Base-by-base conservation (phyloP, 2,888 invertebrate species). In the Dendrolimus houi region DNA sequence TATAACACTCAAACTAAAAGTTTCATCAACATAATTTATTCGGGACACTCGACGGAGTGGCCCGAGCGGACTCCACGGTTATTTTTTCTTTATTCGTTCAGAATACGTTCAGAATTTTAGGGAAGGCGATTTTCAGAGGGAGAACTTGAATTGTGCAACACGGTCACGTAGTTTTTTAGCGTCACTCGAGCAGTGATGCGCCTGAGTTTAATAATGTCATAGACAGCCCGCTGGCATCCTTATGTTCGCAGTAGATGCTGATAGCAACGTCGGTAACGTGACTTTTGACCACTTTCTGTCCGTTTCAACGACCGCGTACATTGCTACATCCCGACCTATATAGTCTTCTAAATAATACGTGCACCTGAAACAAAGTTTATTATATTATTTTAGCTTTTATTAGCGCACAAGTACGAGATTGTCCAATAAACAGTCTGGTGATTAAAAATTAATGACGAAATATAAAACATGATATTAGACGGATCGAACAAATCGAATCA, bases 21-120 rank as follows among this genome's bases (percentile, higher is more conserved):
- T 86, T 85, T 82, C 78, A 84, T 85, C 82, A 85, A 74, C 81
- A 86, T 86, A 86, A 87, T 86, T 86, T 87, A 87, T 87, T 85
- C 87, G 79, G 84, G 81, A 79, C 80, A 78, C 78, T 79, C 75
- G 62, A 68, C 69, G 64, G 70, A 81, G 79, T 80, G 74, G 79
- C 75, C 77, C 74, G 66, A 69, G 72, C 72, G 74, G 77, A 72
- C 74, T 74, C 67, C 65, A 60, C 62, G 70, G 72, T 79, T 81
- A 79, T 80, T 85, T 86, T 87, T 81, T 75, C 79, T 81, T 81
- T 82, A 80, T 83, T 81, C 80, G 75, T 74, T 75, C 73, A 71
- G 73, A 70, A 77, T 80, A 73, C 77, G 74, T 72, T 74, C 72
- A 71, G 77, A 81, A 81, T 82, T 83, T 77, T 72, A 67, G 78